Evolutionary conservation across 2,888 invertebrate genomes (phyloP), one percentile per base, ranked within the genome.

Genomic region (Hypena proboscidalis): DNA sequence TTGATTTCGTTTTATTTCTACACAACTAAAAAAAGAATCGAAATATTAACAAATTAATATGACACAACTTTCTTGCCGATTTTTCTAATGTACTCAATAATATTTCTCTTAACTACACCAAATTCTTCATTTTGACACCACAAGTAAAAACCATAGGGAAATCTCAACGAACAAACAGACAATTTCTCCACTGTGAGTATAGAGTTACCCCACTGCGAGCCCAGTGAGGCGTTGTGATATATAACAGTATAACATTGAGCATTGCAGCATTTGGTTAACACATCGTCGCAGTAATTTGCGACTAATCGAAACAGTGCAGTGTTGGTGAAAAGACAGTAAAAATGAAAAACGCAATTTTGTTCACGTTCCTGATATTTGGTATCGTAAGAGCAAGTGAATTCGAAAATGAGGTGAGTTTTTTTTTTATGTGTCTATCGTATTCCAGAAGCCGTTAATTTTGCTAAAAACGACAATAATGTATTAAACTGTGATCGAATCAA

Each of bases 281-380:
- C 64, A 39, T 19, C 23, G 62, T 43, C 41, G 40, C 39, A 36
- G 5, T 20, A 26, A 36, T 7, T 22, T 27, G 49, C 49, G 39
- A 44, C 27, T 33, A 32, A 46, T 42, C 39, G 51, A 54, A n/a
- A n/a, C n/a, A n/a, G n/a, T n/a, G n/a, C n/a, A 76, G 87, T 87
- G 87, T 65, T 77, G n/a, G n/a, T n/a, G n/a, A n/a, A n/a, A n/a
- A n/a, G n/a, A n/a, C n/a, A n/a, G n/a, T n/a, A n/a, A 86, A 70
- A 70, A 90, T 90, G 90, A 88, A 83, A 72, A 68, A 48, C 74
- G 79, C 74, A 46, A 61, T 82, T 59, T 54, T 88, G 51, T 70
- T 89, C 58, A 72, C 83, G 56, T 70, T 89, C 68, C 68, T 87
- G 62, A 71, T 89, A 48, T 73, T 90, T 59, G 89, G 90, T 49